Evolutionary conservation across 92 coral and sea anemone species (phyloP).

Genomic region (Desmophyllum pertusum): DNA sequence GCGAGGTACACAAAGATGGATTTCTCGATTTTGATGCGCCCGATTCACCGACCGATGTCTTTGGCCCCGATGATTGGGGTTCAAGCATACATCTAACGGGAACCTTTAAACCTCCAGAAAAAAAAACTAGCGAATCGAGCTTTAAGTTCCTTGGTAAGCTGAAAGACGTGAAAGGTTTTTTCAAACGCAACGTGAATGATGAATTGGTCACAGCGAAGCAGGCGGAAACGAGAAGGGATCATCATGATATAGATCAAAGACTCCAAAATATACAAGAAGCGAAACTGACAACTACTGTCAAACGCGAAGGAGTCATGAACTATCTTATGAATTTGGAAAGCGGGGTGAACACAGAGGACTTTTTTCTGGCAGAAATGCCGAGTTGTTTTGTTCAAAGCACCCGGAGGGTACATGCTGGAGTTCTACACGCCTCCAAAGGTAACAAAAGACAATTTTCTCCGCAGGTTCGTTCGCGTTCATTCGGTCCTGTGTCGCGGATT

Average conservation of each 20-base stretch:
- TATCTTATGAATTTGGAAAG: constrained; percentile 94
- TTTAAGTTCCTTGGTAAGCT: constrained; percentile 67
- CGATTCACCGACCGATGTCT: constrained; percentile 91
- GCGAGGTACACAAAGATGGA: constrained; percentile 88
- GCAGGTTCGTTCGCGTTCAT: not conserved
- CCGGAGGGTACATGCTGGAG: constrained; percentile 98
- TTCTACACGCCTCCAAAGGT: constrained; percentile 99
- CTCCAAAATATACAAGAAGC: constrained; percentile 6
- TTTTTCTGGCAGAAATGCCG: constrained; percentile 99
- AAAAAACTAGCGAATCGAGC: constrained; percentile 65
- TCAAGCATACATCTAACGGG: constrained; percentile 84
- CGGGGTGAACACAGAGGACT: constrained; percentile 95
- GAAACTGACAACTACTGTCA: constrained; percentile 57
- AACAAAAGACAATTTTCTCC: not conserved
- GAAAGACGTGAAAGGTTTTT: constrained; percentile 81
- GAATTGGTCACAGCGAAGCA: constrained; percentile 49
- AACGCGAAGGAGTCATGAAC: constrained; percentile 87
- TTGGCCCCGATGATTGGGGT: constrained; percentile 93
- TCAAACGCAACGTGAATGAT: constrained; percentile 79
- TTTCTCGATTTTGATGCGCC: constrained; percentile 89
- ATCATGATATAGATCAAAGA: constrained; percentile 46
- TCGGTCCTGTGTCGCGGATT: not conserved
- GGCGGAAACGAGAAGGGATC: constrained; percentile 38
- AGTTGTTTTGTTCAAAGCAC: constrained; percentile 90
- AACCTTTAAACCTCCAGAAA: constrained; percentile 72